Evolutionary conservation across 2,888 invertebrate genomes (phyloP).

Genomic region (Agrotis clavis): DNA sequence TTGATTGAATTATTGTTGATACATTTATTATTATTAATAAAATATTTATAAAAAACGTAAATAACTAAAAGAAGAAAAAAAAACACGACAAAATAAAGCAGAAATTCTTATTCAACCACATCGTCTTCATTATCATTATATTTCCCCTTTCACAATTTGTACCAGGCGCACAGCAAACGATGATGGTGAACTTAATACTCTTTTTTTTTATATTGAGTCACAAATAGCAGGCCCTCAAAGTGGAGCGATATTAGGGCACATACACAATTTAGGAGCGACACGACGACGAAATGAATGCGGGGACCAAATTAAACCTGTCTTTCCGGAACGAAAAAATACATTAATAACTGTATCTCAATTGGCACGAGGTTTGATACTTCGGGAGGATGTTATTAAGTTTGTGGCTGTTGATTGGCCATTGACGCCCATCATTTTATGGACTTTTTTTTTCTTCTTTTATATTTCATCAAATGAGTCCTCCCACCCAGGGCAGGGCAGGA

Average conservation of each 20-base stretch:
- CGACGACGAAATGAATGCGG: constrained; percentile 46
- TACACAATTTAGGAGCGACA: constrained; percentile 58
- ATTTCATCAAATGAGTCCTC: too few relatives aligned
- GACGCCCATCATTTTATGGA: not conserved
- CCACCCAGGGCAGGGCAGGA: too few relatives aligned
- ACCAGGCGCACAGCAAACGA: constrained; percentile 40
- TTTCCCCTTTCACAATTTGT: constrained; percentile 14
- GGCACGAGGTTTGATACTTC: constrained; percentile 23
- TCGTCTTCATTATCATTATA: not conserved
- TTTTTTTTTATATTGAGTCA: constrained; percentile 52
- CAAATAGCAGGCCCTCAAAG: constrained; percentile 54
- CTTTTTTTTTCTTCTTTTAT: too few relatives aligned
- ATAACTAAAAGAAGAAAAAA: not conserved
- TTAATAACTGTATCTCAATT: constrained; percentile 34
- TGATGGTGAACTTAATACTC: constrained; percentile 48
- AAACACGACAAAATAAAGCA: not conserved
- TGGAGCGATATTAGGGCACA: constrained; percentile 47
- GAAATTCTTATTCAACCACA: not conserved
- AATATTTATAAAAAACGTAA: too few relatives aligned
- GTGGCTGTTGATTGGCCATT: constrained; percentile 8
- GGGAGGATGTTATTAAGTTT: not conserved
- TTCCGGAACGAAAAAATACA: constrained; percentile 43
- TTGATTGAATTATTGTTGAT: too few relatives aligned
- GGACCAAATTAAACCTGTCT: constrained; percentile 53
- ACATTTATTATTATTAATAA: too few relatives aligned